These are phyloP conservation scores for Ceriagrion tenellum DNA, from an alignment of 2,888 invertebrate genomes.

Conservation along the genomic window DNA sequence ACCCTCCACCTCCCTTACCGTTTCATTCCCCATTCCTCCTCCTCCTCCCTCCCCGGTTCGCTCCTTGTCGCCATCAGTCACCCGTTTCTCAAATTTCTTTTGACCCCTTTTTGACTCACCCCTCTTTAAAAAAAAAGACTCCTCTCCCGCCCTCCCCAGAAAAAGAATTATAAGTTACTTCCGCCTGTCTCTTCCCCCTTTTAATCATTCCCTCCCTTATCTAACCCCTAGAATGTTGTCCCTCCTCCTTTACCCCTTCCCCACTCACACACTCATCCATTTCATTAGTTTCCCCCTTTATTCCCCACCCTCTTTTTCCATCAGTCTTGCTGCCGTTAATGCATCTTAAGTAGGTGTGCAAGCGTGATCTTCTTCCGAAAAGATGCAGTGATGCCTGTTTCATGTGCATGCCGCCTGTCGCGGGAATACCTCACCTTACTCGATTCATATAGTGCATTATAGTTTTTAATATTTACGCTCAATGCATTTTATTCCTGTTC, in stretches of 20 bases:
- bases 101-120: neutral
- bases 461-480: neutral
- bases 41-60: neutral
- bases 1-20: neutral
- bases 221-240: neutral
- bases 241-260: neutral
- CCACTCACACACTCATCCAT: neutral
- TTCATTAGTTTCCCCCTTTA: neutral
- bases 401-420: neutral
- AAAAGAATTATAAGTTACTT: conserved; percentile 37
- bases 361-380: neutral
- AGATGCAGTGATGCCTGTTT: neutral
- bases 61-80: neutral
- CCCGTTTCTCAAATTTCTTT: conserved; percentile 13
- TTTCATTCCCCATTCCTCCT: conserved; percentile 1
- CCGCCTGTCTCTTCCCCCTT: conserved; percentile 40
- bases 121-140: neutral
- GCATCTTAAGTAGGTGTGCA: conserved; percentile 26
- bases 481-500: neutral
- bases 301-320: neutral
- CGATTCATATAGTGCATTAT: neutral
- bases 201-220: neutral
- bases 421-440: neutral
- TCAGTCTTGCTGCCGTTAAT: neutral
- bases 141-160: neutral